Percentiles rank a stretch among this genome's conserved stretches.
phyloP scores from a whole-genome alignment of 2,113 vertebrate species.

The Crotalus helleri region DNA sequence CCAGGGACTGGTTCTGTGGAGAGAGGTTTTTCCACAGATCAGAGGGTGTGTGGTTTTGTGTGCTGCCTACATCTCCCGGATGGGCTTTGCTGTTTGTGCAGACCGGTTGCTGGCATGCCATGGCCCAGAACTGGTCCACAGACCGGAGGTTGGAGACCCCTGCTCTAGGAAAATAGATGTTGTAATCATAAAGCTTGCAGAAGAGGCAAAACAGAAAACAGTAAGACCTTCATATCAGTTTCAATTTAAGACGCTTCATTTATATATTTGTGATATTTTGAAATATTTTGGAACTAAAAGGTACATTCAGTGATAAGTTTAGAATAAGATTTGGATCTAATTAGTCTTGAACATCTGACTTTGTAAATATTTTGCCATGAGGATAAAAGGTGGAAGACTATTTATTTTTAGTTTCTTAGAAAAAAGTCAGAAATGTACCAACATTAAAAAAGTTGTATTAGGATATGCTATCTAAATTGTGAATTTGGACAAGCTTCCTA shows the following conservation, averaged over 20 bases:
- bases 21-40: too few species aligned
- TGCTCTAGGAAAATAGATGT: slow-evolving; percentile 39
- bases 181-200: slow-evolving; percentile 53
- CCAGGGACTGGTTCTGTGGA: too few species aligned
- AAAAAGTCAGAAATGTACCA: background rate
- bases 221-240: slow-evolving; percentile 24
- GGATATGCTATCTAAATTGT: background rate
- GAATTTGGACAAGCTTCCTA: background rate
- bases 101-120: too few species aligned
- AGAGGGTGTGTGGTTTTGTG: too few species aligned
- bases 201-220: background rate
- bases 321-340: background rate
- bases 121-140: too few species aligned
- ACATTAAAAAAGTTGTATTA: background rate
- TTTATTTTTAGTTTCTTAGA: background rate
- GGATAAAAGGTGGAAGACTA: background rate
- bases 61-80: too few species aligned
- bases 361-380: background rate
- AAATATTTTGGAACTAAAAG: background rate
- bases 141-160: too few species aligned
- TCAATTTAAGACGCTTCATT: background rate
- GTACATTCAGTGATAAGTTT: background rate
- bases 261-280: background rate
- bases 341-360: background rate
- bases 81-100: too few species aligned